Percentiles rank a stretch among this genome's conserved stretches.
phyloP scores from a whole-genome alignment of 2,113 vertebrate species.

The Regulus satrapa region DNA sequence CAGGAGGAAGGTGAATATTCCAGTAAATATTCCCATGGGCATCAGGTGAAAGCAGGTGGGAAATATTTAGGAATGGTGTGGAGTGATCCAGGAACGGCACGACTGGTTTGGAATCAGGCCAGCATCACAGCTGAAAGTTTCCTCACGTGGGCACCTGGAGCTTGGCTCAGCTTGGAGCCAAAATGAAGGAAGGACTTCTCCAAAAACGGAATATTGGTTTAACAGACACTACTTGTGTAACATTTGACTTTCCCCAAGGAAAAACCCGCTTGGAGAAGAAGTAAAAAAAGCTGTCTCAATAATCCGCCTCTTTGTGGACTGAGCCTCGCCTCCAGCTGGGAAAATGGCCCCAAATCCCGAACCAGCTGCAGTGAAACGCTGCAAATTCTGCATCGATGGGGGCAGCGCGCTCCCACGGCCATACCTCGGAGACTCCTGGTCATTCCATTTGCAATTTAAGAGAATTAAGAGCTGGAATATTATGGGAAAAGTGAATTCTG shows the following conservation, averaged over 20 bases:
- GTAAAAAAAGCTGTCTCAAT: neutral
- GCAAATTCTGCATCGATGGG: neutral
- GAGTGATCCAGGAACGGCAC: neutral
- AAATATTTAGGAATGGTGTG: fast-evolving
- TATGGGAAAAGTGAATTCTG: neutral
- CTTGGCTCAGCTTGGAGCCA: neutral
- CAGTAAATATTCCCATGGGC: neutral
- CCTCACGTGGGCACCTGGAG: neutral
- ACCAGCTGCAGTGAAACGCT: neutral
- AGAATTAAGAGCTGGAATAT: neutral
- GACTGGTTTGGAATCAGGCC: neutral
- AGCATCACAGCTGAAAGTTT: fast-evolving
- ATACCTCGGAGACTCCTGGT: neutral
- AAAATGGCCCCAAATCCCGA: neutral
- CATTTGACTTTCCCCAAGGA: neutral
- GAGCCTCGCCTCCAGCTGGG: neutral
- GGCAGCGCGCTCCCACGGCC: neutral
- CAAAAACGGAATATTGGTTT: neutral
- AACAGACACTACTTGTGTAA: neutral
- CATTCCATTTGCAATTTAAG: neutral
- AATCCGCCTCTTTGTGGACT: neutral
- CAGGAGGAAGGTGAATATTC: no score
- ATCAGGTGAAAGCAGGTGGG: neutral
- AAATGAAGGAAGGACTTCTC: neutral
- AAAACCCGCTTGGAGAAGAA: neutral